Evolutionary conservation across 2,113 vertebrate genomes (phyloP), one percentile per base, ranked within the genome.

Genomic region (Salvator merianae): DNA sequence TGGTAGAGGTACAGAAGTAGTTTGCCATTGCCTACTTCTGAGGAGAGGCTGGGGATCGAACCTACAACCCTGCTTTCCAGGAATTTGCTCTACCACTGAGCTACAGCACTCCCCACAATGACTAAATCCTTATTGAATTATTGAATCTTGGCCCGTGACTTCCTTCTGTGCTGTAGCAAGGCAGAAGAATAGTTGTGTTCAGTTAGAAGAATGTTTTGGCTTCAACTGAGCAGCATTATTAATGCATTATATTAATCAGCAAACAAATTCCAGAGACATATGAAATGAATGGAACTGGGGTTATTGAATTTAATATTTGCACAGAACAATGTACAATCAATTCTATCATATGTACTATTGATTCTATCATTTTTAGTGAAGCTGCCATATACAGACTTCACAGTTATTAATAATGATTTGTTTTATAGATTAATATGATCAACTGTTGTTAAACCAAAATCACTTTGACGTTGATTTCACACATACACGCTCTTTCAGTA

Each of bases 321-420:
- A 72, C 75, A 83, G 76, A 84, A 90, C 65, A 74, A 76, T 87
- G 82, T 92, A 87, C 87, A 85, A 90, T 69, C 88, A 84, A 87
- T 88, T 55, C 55, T 28, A 55, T 86, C 26, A 79, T 84, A 88
- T 81, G 69, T 88, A 90, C 84, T 82, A 91, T 66, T 77, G 84
- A 91, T 87, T 55, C 55, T 28, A 62, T 85, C 30, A 84, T 14
- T 81, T 62, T 87, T 86, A 90, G 70, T 90, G 84, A 88, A 66
- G 89, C 84, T 87, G 22, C 89, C 36, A 83, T 85, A 79, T 24
- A 71, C 81, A 89, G 77, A 63, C 83, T 80, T 59, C 82, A 84
- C 32, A 28, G 71, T 43, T 86, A 84, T 90, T 87, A 89, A 87
- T 91, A 90, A 84, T 59, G 85, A 77, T 90, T 69, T 91, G n/a